Percentiles rank a stretch among this genome's conserved stretches.
Conservation (phyloP, 1,140 invertebrate species). For the Drosophila funebris region DNA sequence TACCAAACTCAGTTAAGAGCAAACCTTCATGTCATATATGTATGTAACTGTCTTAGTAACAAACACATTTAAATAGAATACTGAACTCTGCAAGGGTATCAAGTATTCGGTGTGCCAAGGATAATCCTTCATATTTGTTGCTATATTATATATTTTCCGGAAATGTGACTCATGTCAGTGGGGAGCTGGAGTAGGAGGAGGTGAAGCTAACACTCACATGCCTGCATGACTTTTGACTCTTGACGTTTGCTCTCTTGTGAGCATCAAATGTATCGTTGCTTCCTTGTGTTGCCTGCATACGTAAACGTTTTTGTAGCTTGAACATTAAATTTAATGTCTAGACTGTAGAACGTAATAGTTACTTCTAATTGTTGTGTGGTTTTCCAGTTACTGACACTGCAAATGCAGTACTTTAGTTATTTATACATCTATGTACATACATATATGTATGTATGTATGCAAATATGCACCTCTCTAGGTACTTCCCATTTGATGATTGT, state of each 20-base stretch:
- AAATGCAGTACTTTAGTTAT: neutral
- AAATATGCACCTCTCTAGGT: neutral
- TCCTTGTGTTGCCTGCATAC: neutral
- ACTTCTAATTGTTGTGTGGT: neutral
- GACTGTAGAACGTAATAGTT: neutral
- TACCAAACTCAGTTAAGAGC: too few relatives aligned
- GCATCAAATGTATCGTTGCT: neutral
- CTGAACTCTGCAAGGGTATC: too few relatives aligned
- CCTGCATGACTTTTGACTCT: neutral
- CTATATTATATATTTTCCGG: neutral
- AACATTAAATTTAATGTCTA: neutral
- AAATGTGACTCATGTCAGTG: neutral
- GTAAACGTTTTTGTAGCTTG: neutral
- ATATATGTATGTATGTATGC: neutral
- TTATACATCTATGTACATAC: slow-evolving; percentile 4
- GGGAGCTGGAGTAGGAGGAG: too few relatives aligned
- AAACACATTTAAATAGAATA: too few relatives aligned
- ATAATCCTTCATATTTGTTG: too few relatives aligned
- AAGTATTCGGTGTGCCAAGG: too few relatives aligned
- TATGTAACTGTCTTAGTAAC: too few relatives aligned
- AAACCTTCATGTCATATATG: too few relatives aligned
- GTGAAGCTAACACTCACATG: too few relatives aligned
- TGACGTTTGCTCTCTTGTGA: neutral
- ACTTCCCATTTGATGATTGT: neutral
- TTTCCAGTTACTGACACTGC: neutral